A percentile compares a stretch with the other conserved stretches of the same genome.
phyloP scores from a whole-genome alignment of 2,888 invertebrate species.

The Clunio marinus region DNA sequence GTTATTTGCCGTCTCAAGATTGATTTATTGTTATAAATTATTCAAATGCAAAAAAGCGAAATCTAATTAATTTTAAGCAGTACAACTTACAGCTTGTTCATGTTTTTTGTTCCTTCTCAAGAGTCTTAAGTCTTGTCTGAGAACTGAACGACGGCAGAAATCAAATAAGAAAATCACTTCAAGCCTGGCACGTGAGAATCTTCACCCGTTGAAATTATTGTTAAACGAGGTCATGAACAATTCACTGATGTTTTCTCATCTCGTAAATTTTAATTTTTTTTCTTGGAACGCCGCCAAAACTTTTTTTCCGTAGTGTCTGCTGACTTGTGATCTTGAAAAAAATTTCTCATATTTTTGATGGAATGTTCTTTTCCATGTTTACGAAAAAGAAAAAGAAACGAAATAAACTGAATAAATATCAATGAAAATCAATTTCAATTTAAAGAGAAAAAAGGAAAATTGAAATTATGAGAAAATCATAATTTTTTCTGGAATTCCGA shows the following conservation, averaged over 20 bases:
- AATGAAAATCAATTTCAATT: too few relatives aligned
- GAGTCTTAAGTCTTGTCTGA: too few relatives aligned
- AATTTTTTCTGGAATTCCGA: too few relatives aligned
- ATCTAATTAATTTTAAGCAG: not conserved
- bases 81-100: not conserved
- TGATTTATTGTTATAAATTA: not conserved
- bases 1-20: not conserved
- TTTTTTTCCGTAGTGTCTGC: slow-evolving; percentile 5
- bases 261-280: not conserved
- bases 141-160: not conserved
- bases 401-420: not conserved
- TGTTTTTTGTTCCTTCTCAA: too few relatives aligned
- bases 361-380: not conserved
- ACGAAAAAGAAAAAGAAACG: not conserved
- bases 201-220: not conserved
- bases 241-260: not conserved
- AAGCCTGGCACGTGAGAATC: slow-evolving; percentile 3
- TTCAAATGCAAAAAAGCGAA: not conserved
- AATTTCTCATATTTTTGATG: not conserved
- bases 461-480: too few relatives aligned
- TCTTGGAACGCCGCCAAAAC: slow-evolving; percentile 1
- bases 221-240: slow-evolving; percentile 15
- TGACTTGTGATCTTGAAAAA: slow-evolving; percentile 16
- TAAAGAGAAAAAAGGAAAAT: too few relatives aligned
- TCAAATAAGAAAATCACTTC: not conserved